Percentiles rank a stretch among this genome's conserved stretches.
These are phyloP conservation scores for Thereva unica DNA, from an alignment of 2,888 invertebrate species.

Conservation along the genomic window DNA sequence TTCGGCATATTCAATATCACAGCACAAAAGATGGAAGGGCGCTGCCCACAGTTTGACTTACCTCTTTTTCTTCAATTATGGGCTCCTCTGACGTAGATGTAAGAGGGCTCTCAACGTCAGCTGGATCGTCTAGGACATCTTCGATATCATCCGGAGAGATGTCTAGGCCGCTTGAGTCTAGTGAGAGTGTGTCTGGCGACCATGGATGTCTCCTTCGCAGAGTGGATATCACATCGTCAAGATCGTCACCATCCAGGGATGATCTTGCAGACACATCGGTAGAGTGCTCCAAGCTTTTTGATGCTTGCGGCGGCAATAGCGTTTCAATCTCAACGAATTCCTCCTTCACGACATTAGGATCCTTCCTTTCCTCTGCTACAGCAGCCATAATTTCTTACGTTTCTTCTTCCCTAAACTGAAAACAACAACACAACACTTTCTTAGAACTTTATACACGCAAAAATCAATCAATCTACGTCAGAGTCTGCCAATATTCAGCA, in stretches of 20 bases:
- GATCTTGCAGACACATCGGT: constrained; percentile 27
- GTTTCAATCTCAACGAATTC: too few species aligned
- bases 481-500: too few species aligned
- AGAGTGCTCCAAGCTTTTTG: constrained; percentile 12
- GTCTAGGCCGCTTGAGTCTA: constrained; percentile 53
- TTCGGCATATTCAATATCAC: too few species aligned
- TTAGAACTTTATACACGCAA: too few species aligned
- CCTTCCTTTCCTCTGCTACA: too few species aligned
- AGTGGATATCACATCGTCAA: constrained; percentile 54
- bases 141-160: constrained; percentile 52
- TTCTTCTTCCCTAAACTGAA: too few species aligned
- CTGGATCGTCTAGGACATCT: constrained; percentile 62
- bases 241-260: constrained; percentile 45
- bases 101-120: constrained; percentile 80
- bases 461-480: too few species aligned
- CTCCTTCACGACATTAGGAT: too few species aligned
- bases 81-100: constrained; percentile 88
- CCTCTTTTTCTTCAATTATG: constrained; percentile 79
- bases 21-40: too few species aligned
- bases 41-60: constrained; percentile 44
- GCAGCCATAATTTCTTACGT: too few species aligned
- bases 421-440: too few species aligned
- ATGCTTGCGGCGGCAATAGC: neutral
- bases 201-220: constrained; percentile 55
- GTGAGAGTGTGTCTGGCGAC: constrained; percentile 51